phyloP scores from a whole-genome alignment of 2,797 vertebrate species.

The Triplophysa yarkandensis region DNA sequence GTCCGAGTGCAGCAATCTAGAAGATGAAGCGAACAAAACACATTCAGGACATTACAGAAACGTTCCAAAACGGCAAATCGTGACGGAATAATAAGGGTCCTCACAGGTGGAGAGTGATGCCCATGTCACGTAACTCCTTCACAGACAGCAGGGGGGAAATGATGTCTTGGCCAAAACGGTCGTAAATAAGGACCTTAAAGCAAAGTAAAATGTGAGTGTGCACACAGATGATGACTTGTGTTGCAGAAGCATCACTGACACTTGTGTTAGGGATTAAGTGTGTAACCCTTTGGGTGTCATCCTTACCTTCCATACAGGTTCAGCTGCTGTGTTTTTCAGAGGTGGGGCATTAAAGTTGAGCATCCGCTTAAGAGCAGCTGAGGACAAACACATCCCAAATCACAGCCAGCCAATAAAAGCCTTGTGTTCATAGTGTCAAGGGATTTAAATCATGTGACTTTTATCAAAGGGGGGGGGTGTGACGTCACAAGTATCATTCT shows the following conservation, averaged over 20 bases:
- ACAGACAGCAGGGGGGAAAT: constrained; percentile 95
- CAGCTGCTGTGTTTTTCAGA: constrained; percentile 90
- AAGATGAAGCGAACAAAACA: constrained; percentile 17
- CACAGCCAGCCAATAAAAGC: neutral
- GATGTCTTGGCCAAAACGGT: constrained; percentile 96
- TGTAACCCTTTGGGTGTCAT: neutral
- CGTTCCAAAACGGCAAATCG: neutral
- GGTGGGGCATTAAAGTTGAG: constrained; percentile 94
- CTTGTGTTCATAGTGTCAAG: neutral
- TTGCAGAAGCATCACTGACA: neutral
- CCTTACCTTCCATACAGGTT: constrained; percentile 97
- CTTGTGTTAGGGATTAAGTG: neutral
- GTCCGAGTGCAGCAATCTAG: constrained; percentile 92
- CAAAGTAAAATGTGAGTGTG: neutral
- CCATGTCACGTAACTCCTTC: constrained; percentile 97
- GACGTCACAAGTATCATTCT: no score
- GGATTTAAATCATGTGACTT: neutral
- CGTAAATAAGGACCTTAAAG: constrained; percentile 91
- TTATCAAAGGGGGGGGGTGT: no score
- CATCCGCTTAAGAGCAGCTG: constrained; percentile 95
- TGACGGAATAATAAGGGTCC: constrained; percentile 48
- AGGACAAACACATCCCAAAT: constrained; percentile 52
- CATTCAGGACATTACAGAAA: neutral
- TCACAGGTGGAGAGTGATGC: constrained; percentile 96
- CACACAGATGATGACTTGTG: neutral